Evolutionary conservation across 2,797 vertebrate genomes (phyloP).

Genomic region (Anabacerthia variegaticeps): DNA sequence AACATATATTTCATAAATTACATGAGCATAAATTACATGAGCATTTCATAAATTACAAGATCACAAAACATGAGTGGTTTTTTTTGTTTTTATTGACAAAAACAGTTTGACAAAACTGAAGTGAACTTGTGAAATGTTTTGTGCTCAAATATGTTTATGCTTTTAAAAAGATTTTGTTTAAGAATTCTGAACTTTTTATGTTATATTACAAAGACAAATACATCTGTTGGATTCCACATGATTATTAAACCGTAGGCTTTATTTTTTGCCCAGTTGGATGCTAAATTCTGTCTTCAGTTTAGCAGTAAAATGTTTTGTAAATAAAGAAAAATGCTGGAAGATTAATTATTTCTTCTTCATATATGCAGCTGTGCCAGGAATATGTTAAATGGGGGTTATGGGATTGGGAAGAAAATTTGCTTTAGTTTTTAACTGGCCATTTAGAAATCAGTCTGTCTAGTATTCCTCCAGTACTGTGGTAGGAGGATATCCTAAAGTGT

Average conservation of each 20-base stretch:
- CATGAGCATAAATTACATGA: too few relatives aligned
- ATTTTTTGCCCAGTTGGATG: not conserved
- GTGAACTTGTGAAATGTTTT: not conserved
- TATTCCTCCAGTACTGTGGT: not conserved
- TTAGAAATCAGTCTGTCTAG: not conserved
- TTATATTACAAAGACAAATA: constrained; percentile 17
- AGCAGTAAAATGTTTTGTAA: not conserved
- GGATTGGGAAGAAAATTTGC: not conserved
- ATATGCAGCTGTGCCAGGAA: not conserved
- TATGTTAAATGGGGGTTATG: not conserved
- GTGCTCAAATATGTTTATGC: not conserved
- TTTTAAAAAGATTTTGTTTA: not conserved
- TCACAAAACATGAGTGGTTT: not conserved
- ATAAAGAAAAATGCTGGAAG: not conserved
- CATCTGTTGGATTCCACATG: constrained; percentile 44
- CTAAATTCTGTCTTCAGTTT: constrained; percentile 29
- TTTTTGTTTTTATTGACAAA: not conserved
- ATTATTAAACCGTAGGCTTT: constrained; percentile 35
- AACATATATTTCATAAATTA: too few relatives aligned
- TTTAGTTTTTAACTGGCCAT: not conserved
- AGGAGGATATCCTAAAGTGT: not conserved
- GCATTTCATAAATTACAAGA: not conserved
- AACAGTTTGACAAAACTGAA: not conserved
- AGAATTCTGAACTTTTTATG: not conserved
- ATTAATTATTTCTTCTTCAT: not conserved